Evolutionary conservation across 2,888 invertebrate genomes (phyloP).

Genomic region (Habrosyne pyritoides): DNA sequence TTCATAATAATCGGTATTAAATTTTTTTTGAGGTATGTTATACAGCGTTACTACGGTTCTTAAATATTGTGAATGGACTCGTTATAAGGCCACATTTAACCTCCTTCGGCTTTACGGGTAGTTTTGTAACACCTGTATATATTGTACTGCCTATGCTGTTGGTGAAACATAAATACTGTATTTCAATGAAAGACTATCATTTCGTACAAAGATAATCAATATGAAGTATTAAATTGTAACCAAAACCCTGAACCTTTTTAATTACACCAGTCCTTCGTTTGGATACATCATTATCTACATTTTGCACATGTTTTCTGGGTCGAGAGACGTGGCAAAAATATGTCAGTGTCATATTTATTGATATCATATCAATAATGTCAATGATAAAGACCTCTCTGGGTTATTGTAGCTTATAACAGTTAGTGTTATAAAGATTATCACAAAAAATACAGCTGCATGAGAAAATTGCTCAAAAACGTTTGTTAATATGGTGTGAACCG

Average conservation of each 20-base stretch:
- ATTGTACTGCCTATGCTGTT: no score
- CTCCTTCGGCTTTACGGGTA: no score
- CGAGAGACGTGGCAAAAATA: constrained; percentile 39
- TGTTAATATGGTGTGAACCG: no score
- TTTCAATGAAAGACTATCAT: neutral
- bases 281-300: neutral
- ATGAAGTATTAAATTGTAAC: neutral
- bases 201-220: neutral
- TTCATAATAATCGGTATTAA: no score
- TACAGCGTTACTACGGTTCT: no score
- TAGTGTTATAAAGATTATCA: neutral
- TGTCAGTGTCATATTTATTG: constrained; percentile 53
- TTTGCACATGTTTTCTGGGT: constrained; percentile 9
- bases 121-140: no score
- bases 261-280: neutral
- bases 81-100: no score
- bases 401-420: constrained; percentile 15
- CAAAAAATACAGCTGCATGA: no score
- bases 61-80: no score
- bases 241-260: neutral
- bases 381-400: constrained; percentile 35
- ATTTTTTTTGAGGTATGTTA: no score
- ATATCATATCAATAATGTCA: constrained; percentile 49
- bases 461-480: neutral
- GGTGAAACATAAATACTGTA: no score